Evolutionary conservation across 1,140 invertebrate genomes (phyloP), one percentile per base, ranked within the genome.

Genomic region (Ericerus pela): DNA sequence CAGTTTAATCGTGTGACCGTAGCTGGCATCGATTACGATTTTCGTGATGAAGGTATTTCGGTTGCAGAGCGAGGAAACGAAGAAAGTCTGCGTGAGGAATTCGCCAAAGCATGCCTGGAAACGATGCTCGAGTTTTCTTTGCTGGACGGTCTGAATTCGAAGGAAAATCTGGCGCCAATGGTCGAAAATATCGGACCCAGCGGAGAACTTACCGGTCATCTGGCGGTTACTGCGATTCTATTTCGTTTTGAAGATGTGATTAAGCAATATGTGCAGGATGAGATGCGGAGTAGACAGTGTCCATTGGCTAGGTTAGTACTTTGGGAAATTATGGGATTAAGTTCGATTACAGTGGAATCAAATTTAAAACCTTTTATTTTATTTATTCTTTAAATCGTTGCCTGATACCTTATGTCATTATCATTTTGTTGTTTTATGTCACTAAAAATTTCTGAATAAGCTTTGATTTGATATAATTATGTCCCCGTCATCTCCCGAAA

Each of bases 101-200:
- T 97, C 73, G 92, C 93, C 20, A 86, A 93, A 66, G 87, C 85
- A 0, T 97, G 94, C 67, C 96, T 97, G 67, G 92, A 96, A 70
- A 96, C 93, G 1, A 73, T 96, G 20, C 75, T 97, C 12, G 90
- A 96, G 69, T 96, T 96, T 73, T 94, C 91, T 1, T 75, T 82
- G 57, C 73, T 81, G 27, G 82, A 87, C 65, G 80, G 83, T 60
- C 62, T 79, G 36, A 73, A 72, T 53, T 62, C 68, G 64, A 55
- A 51, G 22, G 57, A 58, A 24, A 33, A 14, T 12, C 24, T 26
- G 60, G 62, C 41, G 4, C 12, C 41, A 24, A 47, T 10, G 22
- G 8, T 47, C 4, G 57, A 33, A 63, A 63, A 18, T 62, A 61
- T 56, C 62, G 56, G 53, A 24, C 41, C 41, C 55, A 75, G 80